Percentiles rank a stretch among this genome's conserved stretches.
phyloP scores from a whole-genome alignment of 2,113 vertebrate genomes.

The Synodontis membranacea region DNA sequence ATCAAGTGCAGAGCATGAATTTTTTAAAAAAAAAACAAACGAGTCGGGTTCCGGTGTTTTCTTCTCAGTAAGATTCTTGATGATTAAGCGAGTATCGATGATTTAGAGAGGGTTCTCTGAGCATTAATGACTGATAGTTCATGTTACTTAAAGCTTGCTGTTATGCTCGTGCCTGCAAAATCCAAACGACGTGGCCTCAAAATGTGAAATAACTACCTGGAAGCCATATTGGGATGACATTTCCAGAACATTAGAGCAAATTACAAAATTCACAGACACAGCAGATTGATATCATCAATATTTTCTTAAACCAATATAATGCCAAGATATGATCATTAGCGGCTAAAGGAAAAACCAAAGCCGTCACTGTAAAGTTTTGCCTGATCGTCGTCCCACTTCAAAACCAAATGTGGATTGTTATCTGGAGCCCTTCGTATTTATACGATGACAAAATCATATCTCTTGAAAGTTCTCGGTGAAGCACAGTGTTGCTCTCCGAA shows the following conservation, averaged over 20 bases:
- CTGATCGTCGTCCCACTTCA: not conserved
- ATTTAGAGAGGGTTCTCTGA: not conserved
- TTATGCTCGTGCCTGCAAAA: not conserved
- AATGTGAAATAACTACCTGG: not conserved
- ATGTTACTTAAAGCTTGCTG: not conserved
- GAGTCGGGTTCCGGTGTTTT: not conserved
- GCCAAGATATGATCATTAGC: not conserved
- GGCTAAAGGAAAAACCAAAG: not conserved
- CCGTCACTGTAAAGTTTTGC: not conserved
- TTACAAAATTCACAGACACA: not conserved
- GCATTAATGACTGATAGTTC: not conserved
- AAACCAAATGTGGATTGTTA: conserved; percentile 15
- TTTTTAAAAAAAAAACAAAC: no score
- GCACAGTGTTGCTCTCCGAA: not conserved
- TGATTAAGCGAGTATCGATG: not conserved
- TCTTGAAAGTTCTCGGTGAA: conserved; percentile 15
- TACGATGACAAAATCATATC: not conserved
- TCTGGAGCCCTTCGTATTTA: conserved; percentile 44
- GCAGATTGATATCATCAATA: not conserved
- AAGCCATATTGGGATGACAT: not conserved
- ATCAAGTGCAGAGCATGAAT: not conserved
- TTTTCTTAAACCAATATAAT: not conserved
- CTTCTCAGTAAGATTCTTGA: not conserved
- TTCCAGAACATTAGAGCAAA: not conserved
- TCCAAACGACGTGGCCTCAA: not conserved